phyloP scores from a whole-genome alignment of 2,888 invertebrate genomes.

The Trileptium ribeirensis region DNA sequence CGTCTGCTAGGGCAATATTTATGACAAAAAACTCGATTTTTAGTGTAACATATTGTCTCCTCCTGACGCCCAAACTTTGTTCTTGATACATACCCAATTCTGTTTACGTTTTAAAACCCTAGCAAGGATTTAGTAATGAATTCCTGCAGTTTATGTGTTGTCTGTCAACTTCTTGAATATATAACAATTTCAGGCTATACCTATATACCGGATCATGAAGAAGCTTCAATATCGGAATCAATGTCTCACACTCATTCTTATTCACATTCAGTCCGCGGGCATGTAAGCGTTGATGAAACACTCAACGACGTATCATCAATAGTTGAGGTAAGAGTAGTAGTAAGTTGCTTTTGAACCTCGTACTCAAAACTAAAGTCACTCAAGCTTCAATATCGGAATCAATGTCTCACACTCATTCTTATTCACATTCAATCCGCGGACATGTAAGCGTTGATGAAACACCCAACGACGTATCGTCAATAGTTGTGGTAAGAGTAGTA shows the following conservation, averaged over 20 bases:
- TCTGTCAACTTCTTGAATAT: no score
- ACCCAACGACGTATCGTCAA: not conserved
- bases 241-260: not conserved
- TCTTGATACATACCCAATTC: no score
- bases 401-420: not conserved
- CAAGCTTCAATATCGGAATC: not conserved
- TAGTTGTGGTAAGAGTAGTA: not conserved
- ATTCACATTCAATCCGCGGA: not conserved
- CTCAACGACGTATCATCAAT: not conserved
- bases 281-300: not conserved
- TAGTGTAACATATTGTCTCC: no score
- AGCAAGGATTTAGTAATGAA: no score
- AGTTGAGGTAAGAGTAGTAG: not conserved
- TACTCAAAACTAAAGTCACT: no score
- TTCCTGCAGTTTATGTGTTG: no score
- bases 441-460: not conserved
- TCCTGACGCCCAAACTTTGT: no score
- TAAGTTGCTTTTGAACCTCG: no score
- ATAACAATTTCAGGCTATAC: slow-evolving; percentile 15
- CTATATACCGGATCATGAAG: slow-evolving; percentile 11
- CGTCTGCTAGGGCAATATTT: no score
- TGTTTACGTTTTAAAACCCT: no score
- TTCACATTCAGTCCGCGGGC: not conserved
- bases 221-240: not conserved
- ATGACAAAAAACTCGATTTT: no score